Base-by-base conservation (phyloP, 2,113 vertebrate genomes). In the Sapajus apella region DNA sequence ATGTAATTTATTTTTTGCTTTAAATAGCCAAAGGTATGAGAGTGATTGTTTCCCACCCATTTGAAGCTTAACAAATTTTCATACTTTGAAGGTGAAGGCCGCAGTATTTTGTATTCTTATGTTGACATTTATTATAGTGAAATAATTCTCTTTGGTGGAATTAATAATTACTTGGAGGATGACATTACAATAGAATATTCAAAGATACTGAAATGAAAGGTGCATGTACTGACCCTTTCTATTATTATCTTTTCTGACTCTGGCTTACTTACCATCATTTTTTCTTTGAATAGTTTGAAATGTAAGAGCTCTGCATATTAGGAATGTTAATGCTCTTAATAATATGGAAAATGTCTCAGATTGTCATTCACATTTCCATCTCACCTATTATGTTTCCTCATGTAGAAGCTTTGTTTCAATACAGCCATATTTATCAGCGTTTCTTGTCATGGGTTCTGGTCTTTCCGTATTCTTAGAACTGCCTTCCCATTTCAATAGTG, bases 131-230 rank as follows among this genome's bases (percentile, higher is more conserved):
- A 45, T 77, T 91, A 73, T 30, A 83, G 10, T 79, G 35, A 45
- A 50, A 52, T 76, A 52, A 72, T 88, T 91, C 1, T 55, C 88
- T 79, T 45, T 25, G 6, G 8, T 73, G 68, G 25, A 95, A 86
- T 61, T 56, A 81, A 55, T 50, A 81, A 45, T 87, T 84, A 58
- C 43, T 80, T 12, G 84, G 21, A 64, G 10, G 25, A 87, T 4
- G 50, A 80, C n/a, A 84, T 70, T 70, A 55, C 9, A 68, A 27
- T 45, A 50, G 25, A 91, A 58, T 68, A 93, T 85, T 58, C 6
- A 91, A 75, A 79, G 30, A 86, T 77, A 45, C 61, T 58, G 25
- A 86, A 96, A 73, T 93, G 10, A 61, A 93, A 73, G 18, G 86
- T 87, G 23, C 25, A 8, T 50, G 32, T 72, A 50, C 16, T 40